phyloP scores from a whole-genome alignment of 2,797 vertebrate genomes.

The Discoglossus pictus region DNA sequence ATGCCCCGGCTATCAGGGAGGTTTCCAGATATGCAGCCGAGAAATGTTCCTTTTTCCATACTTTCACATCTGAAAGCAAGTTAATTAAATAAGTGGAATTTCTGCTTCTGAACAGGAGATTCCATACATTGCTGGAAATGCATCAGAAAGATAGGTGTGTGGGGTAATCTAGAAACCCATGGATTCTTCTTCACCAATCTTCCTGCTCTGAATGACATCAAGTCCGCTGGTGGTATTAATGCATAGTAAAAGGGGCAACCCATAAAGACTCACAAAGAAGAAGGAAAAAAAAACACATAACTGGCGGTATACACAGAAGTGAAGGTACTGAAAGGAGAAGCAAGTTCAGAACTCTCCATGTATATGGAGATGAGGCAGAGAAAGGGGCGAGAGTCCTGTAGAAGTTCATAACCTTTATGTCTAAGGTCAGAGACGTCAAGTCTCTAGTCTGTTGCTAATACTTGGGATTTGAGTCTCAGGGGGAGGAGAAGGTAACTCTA shows the following conservation, averaged over 20 bases:
- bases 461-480: conserved; percentile 30
- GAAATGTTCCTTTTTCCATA: conserved; percentile 11
- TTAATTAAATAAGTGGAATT: conserved; percentile 8
- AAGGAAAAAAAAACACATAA: conserved; percentile 15
- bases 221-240: conserved; percentile 45
- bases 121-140: conserved; percentile 21
- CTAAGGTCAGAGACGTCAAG: conserved; percentile 24
- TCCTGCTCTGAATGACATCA: conserved; percentile 35
- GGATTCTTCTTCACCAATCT: conserved; percentile 41
- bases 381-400: conserved; percentile 27
- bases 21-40: conserved; percentile 38
- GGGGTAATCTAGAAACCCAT: conserved; percentile 39
- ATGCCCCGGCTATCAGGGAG: conserved; percentile 12
- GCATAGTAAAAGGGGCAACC: conserved; percentile 44
- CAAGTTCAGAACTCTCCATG: conserved; percentile 9
- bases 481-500: conserved; percentile 20
- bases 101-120: conserved; percentile 36
- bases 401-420: conserved; percentile 28
- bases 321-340: conserved; percentile 22
- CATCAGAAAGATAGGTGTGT: conserved; percentile 32
- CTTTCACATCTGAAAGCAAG: conserved; percentile 16
- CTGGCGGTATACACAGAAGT: conserved; percentile 9
- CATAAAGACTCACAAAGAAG: conserved; percentile 16
- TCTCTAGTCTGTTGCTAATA: conserved; percentile 34
- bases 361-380: conserved; percentile 30